Evolutionary conservation across 2,888 invertebrate genomes (phyloP), one percentile per base, ranked within the genome.

Genomic region (Acanthosepion esculentum): DNA sequence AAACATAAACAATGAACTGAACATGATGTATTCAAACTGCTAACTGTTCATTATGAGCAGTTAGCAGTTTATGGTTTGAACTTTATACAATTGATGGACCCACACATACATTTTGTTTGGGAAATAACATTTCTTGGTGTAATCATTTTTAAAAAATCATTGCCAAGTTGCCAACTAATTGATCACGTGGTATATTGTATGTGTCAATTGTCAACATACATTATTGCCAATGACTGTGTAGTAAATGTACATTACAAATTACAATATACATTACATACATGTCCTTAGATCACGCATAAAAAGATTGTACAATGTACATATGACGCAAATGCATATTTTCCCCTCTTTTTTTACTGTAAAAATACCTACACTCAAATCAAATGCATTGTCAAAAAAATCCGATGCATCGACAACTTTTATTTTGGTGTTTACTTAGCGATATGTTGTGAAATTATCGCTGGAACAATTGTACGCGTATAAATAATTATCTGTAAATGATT

Each of bases 381-480:
- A n/a, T 78, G n/a, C 78, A n/a, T 78, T 78, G 78, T 78, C 78
- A 59, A 59, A 26, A 59, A 59, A 26, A 59, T 59, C 59, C 2
- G 20, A 59, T 59, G 59, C 59, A 78, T 78, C 78, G 33, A 78
- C 3, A n/a, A 78, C n/a, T 78, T 78, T n/a, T 78, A 78, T 78
- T 78, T 78, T n/a, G 78, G 78, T 78, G 78, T 78, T 78, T 64
- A 64, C 29, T 64, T 64, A 5, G 78, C 78, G 78, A 78, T 78
- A n/a, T 78, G 12, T 78, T 78, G 78, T 78, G n/a, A 33, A 18
- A 78, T 78, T 78, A 78, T 78, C 78, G 78, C 78, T n/a, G 78
- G 78, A 78, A 78, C 78, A 78, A 78, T n/a, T 78, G 78, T 78
- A 78, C 78, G 78, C 78, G 78, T 78, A 78, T 78, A n/a, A 78